phyloP scores from a whole-genome alignment of 2,888 invertebrate genomes.

The Drosophila incognita region DNA sequence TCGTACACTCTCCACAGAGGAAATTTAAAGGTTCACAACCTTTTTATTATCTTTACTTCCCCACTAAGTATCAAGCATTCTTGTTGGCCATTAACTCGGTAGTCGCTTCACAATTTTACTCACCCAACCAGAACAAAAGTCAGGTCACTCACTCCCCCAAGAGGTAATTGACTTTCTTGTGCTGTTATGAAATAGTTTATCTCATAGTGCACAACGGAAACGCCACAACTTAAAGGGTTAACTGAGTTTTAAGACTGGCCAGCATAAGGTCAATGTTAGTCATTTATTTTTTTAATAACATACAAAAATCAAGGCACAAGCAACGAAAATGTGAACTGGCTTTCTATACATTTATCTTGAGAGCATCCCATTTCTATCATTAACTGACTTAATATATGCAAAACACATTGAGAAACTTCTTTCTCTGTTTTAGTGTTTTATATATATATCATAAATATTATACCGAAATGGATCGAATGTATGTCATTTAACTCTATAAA shows the following conservation, averaged over 20 bases:
- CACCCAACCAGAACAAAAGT: constrained; percentile 65
- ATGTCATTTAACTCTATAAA: background rate
- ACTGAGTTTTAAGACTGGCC: constrained; percentile 1
- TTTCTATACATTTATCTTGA: background rate
- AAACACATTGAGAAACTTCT: background rate
- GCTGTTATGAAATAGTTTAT: constrained; percentile 38
- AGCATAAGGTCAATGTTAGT: constrained; percentile 1
- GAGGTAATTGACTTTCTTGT: constrained; percentile 46
- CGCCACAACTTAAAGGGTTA: background rate
- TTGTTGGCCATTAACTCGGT: constrained; percentile 68
- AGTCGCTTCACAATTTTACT: constrained; percentile 49
- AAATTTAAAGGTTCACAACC: constrained; percentile 66
- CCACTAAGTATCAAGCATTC: constrained; percentile 57
- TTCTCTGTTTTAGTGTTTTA: background rate
- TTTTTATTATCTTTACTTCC: constrained; percentile 53
- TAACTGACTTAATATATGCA: background rate
- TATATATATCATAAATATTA: background rate
- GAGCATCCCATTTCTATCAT: background rate
- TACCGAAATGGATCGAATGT: background rate
- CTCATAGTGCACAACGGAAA: constrained; percentile 25
- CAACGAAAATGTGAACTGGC: background rate
- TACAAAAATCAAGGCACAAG: background rate
- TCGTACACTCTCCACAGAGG: background rate
- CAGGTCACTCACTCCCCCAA: constrained; percentile 38
- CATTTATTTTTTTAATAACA: constrained; percentile 6